Conservation (phyloP, 1,140 invertebrate genomes). For the Cydia pomonella region DNA sequence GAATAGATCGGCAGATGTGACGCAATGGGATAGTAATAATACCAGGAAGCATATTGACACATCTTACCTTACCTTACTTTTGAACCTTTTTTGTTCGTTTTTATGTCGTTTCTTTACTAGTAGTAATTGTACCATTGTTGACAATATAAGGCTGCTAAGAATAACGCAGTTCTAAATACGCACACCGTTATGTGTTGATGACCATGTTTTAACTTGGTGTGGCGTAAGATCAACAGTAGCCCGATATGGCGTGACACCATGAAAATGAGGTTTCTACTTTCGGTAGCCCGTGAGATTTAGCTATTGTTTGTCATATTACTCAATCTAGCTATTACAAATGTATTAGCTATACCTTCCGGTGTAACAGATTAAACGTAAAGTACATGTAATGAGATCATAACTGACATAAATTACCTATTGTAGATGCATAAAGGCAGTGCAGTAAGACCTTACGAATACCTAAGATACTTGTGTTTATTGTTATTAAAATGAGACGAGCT, state of each 20-base stretch:
- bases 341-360: slow-evolving; percentile 23
- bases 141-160: neutral
- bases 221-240: slow-evolving; percentile 35
- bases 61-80: slow-evolving; percentile 42
- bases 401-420: neutral
- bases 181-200: neutral
- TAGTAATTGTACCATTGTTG: neutral
- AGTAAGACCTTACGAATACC: neutral
- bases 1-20: slow-evolving; percentile 52
- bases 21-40: slow-evolving; percentile 47
- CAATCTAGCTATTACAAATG: slow-evolving; percentile 39
- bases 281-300: slow-evolving; percentile 47
- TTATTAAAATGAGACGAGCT: neutral
- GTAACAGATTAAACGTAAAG: neutral
- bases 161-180: neutral
- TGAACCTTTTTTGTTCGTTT: slow-evolving; percentile 23
- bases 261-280: slow-evolving; percentile 37
- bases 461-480: neutral
- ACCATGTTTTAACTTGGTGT: slow-evolving; percentile 6
- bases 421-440: neutral
- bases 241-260: slow-evolving; percentile 39
- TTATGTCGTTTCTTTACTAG: neutral
- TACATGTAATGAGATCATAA: neutral
- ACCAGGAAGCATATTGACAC: slow-evolving; percentile 32
- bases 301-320: slow-evolving; percentile 47